Evolutionary conservation across 2,113 vertebrate genomes (phyloP).

Genomic region (Apodemus sylvaticus): DNA sequence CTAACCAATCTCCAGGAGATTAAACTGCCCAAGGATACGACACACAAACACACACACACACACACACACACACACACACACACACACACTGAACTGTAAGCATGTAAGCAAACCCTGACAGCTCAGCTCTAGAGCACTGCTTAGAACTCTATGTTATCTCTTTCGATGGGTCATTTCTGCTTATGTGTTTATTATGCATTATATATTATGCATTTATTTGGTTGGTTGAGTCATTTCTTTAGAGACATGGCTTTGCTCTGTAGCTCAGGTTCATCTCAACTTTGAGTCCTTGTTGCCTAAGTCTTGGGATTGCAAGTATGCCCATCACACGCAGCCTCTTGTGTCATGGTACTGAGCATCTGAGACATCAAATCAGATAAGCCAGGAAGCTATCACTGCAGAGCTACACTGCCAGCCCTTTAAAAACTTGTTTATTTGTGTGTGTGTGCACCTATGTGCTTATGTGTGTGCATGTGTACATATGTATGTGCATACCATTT

Average conservation of each 20-base stretch:
- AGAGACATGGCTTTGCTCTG: neutral
- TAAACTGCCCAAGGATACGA: neutral
- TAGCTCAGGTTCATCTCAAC: neutral
- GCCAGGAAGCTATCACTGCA: neutral
- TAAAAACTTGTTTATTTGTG: neutral
- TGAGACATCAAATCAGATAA: neutral
- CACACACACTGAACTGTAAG: neutral
- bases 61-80: too few species aligned
- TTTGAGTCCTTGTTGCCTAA: neutral
- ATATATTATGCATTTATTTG: neutral
- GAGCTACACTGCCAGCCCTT: neutral
- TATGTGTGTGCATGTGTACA: rapidly evolving
- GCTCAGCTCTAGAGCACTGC: neutral
- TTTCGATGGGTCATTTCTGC: neutral
- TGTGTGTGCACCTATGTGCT: neutral
- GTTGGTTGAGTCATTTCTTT: neutral
- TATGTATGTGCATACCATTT: neutral
- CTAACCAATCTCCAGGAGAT: neutral
- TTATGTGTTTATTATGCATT: neutral
- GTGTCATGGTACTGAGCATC: neutral
- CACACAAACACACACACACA: too few species aligned
- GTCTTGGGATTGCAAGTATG: neutral
- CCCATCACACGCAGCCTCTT: neutral
- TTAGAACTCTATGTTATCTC: neutral
- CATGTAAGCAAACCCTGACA: neutral